Conservation (phyloP, 2,797 vertebrate genomes). For the Sebastolobus alascanus region DNA sequence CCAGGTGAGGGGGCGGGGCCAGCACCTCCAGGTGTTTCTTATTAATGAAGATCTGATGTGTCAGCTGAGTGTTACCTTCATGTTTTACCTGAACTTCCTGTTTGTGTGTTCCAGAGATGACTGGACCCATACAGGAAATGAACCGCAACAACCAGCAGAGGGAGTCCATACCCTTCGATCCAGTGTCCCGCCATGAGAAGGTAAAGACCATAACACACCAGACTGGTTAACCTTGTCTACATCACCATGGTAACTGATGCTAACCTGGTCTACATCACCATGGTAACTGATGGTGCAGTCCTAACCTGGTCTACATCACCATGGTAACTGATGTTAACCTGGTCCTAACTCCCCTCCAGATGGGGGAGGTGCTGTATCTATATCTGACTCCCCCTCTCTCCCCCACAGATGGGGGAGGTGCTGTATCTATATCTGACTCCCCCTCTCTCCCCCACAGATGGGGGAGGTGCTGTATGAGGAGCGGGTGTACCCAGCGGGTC, state of each 20-base stretch:
- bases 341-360: no score
- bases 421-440: background rate
- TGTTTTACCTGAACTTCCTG: background rate
- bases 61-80: background rate
- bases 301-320: no score
- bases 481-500: conserved; percentile 85
- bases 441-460: conserved; percentile 67
- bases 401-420: background rate
- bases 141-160: conserved; percentile 81
- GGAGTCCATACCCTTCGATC: conserved; percentile 80
- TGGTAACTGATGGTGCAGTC: no score
- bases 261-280: no score
- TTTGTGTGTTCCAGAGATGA: conserved; percentile 84
- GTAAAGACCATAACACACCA: conserved; percentile 57
- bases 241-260: no score
- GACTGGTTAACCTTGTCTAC: no score
- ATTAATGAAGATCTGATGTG: no score
- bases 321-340: no score
- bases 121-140: conserved; percentile 88
- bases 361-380: no score
- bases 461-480: conserved; percentile 86
- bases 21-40: conserved; percentile 72
- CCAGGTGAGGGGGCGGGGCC: no score
- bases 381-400: background rate
- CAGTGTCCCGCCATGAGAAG: conserved; percentile 83